Evolutionary conservation across 2,797 vertebrate genomes (phyloP), one percentile per base, ranked within the genome.

Genomic region (Syndactyla subalaris): DNA sequence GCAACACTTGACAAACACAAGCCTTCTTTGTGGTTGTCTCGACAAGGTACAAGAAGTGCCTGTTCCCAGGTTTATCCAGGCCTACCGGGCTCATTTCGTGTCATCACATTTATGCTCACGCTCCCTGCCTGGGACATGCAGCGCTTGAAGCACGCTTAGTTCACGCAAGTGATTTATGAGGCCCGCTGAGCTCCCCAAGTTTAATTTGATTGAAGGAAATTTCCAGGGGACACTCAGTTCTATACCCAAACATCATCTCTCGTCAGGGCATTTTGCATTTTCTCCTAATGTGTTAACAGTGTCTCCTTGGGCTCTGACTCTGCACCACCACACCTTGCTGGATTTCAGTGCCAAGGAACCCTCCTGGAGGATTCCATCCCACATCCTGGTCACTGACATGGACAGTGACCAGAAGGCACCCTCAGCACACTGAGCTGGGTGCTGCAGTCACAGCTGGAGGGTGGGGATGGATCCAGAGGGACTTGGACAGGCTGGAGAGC

Each of bases 171-270:
- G 92, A 94, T 95, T 81, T 94, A 95, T 88, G 66, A 93, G 58
- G 39, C 63, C 84, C 27, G 48, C 39, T 85, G 59, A 72, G 71
- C 59, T 86, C 58, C 24, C 70, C 4, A 20, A 41, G 1, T 78
- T 94, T 90, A 95, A 91, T 91, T 85, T 85, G 79, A 92, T 92
- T 88, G 67, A 85, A 62, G 73, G 54, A 92, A 86, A 84, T 90
- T 94, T 94, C 54, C 34, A 32, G n/a, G 8, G 39, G 39, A 70
- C 95, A 75, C 43, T 73, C 75, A 57, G 76, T 91, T 89, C 89
- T 75, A 80, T 85, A 92, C 88, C 58, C 73, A 85, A 74, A 78
- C 49, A 95, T 36, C 36, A 20, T 77, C 48, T 91, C 83, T 95
- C 76, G 78, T 45, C 9, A 41, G 23, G 70, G 61, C 51, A 12